Evolutionary conservation across 2,113 vertebrate genomes (phyloP).

Genomic region (Lutjanus erythropterus): DNA sequence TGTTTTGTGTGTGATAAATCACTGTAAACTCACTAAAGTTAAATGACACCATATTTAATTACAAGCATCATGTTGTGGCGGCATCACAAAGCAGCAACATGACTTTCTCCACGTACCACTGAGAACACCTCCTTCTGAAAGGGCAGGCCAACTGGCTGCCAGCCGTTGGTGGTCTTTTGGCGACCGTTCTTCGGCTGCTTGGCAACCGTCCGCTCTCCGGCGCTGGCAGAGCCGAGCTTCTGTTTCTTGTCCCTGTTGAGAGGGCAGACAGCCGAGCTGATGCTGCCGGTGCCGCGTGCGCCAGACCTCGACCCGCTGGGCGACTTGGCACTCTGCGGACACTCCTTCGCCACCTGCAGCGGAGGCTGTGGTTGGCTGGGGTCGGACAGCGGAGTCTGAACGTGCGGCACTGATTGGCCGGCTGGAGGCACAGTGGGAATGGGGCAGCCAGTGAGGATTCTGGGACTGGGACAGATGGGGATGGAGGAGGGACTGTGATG

Average conservation of each 20-base stretch:
- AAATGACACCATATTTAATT: conserved; percentile 42
- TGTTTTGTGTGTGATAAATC: conserved; percentile 25
- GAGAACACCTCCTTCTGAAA: conserved; percentile 96
- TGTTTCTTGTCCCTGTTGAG: conserved; percentile 90
- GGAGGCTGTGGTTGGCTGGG: conserved; percentile 87
- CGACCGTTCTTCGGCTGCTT: conserved; percentile 91
- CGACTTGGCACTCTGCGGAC: conserved; percentile 94
- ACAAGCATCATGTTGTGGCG: conserved; percentile 28
- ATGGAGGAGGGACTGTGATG: conserved; percentile 93
- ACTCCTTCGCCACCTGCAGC: conserved; percentile 88
- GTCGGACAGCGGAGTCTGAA: conserved; percentile 93
- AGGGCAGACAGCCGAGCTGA: conserved; percentile 83
- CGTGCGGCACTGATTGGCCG: conserved; percentile 92
- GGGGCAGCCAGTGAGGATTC: conserved; percentile 95
- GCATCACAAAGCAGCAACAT: conserved; percentile 31
- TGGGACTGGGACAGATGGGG: conserved; percentile 90
- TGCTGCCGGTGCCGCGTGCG: conserved; percentile 78
- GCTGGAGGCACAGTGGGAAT: conserved; percentile 94
- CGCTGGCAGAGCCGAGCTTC: conserved; percentile 84
- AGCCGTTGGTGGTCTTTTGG: conserved; percentile 94
- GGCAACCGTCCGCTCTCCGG: conserved; percentile 79
- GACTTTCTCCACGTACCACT: conserved; percentile 87
- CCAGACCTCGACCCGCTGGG: conserved; percentile 94
- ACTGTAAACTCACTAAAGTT: conserved; percentile 11
- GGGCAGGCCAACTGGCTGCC: conserved; percentile 92